These are phyloP conservation scores for Lepidochrysops patricia DNA, from an alignment of 2,888 invertebrate species.

Conservation along the genomic window DNA sequence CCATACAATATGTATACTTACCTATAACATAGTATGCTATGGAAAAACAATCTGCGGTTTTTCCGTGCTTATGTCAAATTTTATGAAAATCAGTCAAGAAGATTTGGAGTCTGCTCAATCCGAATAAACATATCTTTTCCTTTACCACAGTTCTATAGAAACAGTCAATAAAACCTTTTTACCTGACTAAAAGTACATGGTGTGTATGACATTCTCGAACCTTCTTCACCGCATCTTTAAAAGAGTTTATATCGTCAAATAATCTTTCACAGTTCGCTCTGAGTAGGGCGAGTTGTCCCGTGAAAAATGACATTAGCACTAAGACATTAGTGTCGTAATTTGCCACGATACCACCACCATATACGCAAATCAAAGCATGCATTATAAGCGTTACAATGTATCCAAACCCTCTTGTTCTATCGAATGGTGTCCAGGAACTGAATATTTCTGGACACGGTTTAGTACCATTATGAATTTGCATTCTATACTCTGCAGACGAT, in stretches of 20 bases:
- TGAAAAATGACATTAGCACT: slow-evolving; percentile 54
- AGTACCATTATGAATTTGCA: slow-evolving; percentile 35
- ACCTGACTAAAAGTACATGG: slow-evolving; percentile 47
- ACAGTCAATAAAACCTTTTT: slow-evolving; percentile 24
- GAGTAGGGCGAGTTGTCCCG: slow-evolving; percentile 52
- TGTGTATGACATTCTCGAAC: slow-evolving; percentile 47
- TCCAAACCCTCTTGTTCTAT: slow-evolving; percentile 42
- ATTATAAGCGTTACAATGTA: slow-evolving; percentile 40
- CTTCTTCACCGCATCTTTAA: slow-evolving; percentile 32
- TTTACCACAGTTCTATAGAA: too few relatives aligned
- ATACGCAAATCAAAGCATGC: slow-evolving; percentile 45
- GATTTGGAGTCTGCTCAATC: too few relatives aligned
- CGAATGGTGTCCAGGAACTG: slow-evolving; percentile 57
- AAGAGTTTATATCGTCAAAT: slow-evolving; percentile 32
- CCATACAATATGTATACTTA: too few relatives aligned
- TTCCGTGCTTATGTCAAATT: too few relatives aligned
- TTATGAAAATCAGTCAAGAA: too few relatives aligned
- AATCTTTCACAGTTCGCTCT: slow-evolving; percentile 41
- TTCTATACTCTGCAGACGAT: slow-evolving; percentile 32
- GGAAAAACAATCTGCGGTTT: too few relatives aligned
- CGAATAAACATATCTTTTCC: neutral
- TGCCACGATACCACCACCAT: slow-evolving; percentile 56
- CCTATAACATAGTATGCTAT: too few relatives aligned
- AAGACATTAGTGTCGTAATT: slow-evolving; percentile 56
- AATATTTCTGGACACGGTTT: slow-evolving; percentile 51